Conservation (phyloP, 53 echinoderm and acorn worm genomes). For the Zoroaster sp. region DNA sequence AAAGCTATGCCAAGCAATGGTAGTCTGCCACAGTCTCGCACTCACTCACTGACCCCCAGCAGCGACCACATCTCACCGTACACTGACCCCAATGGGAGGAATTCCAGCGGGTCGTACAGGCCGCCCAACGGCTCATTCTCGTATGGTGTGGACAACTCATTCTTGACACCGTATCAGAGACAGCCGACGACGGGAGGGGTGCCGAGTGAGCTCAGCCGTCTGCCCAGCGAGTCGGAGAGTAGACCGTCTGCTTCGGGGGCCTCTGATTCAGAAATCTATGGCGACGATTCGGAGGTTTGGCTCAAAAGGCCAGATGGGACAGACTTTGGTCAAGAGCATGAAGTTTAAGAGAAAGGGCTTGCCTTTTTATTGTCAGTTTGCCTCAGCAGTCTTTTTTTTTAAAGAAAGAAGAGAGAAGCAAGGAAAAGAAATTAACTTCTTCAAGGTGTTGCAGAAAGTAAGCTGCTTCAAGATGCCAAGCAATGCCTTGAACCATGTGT, state of each 20-base stretch:
- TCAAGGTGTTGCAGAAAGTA: background rate
- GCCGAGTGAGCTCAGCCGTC: background rate
- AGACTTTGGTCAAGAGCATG: slow-evolving; percentile 48
- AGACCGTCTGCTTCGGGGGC: slow-evolving; percentile 55
- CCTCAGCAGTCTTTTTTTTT: background rate
- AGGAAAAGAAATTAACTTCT: background rate
- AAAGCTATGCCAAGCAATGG: slow-evolving; percentile 28
- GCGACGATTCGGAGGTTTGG: slow-evolving; percentile 45
- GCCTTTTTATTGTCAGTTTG: background rate
- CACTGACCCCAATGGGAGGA: background rate
- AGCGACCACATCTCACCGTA: background rate
- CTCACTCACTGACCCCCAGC: slow-evolving; percentile 32
- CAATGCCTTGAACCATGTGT: background rate
- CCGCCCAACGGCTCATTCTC: slow-evolving; percentile 56
- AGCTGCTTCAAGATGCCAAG: background rate
- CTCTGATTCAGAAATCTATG: slow-evolving; percentile 48
- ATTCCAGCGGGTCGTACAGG: slow-evolving; percentile 54
- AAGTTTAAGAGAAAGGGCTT: slow-evolving; percentile 22
- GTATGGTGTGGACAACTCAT: slow-evolving; percentile 47
- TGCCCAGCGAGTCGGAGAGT: slow-evolving; percentile 51
- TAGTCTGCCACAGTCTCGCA: slow-evolving; percentile 38
- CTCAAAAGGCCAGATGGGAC: slow-evolving; percentile 51
- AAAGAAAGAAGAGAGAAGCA: background rate
- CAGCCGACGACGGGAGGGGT: background rate
- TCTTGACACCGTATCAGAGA: background rate